Base-by-base conservation (phyloP, 37 sponge, comb jelly and placozoan genomes). In the Spongia lamella region DNA sequence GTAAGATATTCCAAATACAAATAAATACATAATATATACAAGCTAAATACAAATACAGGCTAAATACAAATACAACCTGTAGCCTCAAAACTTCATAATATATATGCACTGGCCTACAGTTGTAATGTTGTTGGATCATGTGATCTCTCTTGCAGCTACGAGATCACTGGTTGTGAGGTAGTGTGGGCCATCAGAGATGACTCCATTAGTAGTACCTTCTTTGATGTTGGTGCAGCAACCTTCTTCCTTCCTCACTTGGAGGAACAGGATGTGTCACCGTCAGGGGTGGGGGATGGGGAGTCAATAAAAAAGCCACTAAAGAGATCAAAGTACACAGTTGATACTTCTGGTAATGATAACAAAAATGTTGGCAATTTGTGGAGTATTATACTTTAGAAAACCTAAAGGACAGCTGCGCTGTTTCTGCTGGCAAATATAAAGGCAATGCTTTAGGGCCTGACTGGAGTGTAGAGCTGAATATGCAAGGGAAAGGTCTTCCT, bases 381-480 rank as follows among this genome's bases (percentile, higher is more conserved):
- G n/a, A n/a, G n/a, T n/a, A 58, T 27, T 58, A 58, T 24, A 14
- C 11, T 11, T 9, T 33, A 34, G 64, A 3, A 2, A n/a, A 19
- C 27, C 33, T 3, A 63, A 7, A 16, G 33, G 6, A 16, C 31
- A 17, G 5, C 64, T 29, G 5, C 20, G 3, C 27, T 17, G 32
- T 33, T 34, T 19, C 31, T 16, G 7, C 15, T 20, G 32, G 31
- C 26, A 21, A 63, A 31, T 26, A 47, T 0, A 53, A 43, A 38
- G 97, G 97, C 25, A 85, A 87, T 69, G 99, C 99, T 1, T 66
- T 98, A 49, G 99, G 99, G 20, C 99, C 99, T 11, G 99, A 98
- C 58, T 98, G 99, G 99, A 86, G 79, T 67, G 38, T 66, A 50
- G 82, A 78, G 14, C 67, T 87, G 13, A 62, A 66, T 1, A 83